Evolutionary conservation across 64 coral and sea anemone species (phyloP).

Genomic region (Stichodactyla helianthus): DNA sequence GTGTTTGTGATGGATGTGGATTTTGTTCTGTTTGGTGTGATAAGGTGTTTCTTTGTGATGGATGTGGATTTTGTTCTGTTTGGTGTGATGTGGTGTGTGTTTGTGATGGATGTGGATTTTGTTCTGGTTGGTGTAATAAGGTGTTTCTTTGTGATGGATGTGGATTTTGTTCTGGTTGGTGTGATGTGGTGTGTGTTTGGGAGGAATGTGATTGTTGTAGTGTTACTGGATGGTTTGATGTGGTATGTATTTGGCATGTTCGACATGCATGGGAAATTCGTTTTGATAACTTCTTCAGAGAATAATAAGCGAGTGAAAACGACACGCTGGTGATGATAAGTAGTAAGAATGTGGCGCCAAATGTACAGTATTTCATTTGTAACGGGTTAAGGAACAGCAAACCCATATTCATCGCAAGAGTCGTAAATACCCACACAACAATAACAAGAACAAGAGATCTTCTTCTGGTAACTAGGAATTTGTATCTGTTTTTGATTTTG

Average conservation of each 20-base stretch:
- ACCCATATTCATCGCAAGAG: not conserved
- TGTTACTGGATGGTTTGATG: not conserved
- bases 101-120: no score
- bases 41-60: no score
- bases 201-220: not conserved
- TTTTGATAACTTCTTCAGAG: not conserved
- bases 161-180: no score
- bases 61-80: no score
- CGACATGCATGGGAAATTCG: not conserved
- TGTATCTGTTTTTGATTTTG: not conserved
- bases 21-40: no score
- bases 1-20: no score
- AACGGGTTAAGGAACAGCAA: not conserved
- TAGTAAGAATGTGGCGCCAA: not conserved
- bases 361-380: not conserved
- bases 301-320: not conserved
- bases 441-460: not conserved
- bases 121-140: no score
- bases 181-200: not conserved
- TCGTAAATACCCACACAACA: not conserved
- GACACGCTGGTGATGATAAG: not conserved
- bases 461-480: not conserved
- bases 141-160: no score
- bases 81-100: no score
- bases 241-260: not conserved